These are phyloP conservation scores for Heteractis magnifica DNA, from an alignment of 92 coral and sea anemone species.

Conservation along the genomic window DNA sequence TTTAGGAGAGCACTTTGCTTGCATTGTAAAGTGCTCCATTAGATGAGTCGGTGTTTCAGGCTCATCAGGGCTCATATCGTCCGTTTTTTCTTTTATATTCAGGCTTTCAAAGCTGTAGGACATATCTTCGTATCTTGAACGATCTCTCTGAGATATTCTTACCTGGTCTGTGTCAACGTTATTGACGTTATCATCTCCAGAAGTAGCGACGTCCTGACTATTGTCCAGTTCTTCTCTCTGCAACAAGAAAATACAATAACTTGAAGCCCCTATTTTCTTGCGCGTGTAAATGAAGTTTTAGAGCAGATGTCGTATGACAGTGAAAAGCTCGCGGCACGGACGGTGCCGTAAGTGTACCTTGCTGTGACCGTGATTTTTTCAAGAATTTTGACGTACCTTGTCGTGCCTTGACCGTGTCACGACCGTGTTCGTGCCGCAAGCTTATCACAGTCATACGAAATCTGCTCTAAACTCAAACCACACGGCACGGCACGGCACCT, in stretches of 20 bases:
- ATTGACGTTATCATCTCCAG: background rate
- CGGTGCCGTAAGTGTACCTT: too few relatives aligned
- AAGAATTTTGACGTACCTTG: too few relatives aligned
- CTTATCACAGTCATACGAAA: too few relatives aligned
- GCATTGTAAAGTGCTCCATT: background rate
- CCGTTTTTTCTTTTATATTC: background rate
- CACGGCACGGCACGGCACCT: too few relatives aligned
- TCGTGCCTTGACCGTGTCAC: too few relatives aligned
- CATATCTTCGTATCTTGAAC: slow-evolving; percentile 43
- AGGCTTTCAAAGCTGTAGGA: slow-evolving; percentile 7
- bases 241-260: background rate
- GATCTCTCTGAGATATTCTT: slow-evolving; percentile 6
- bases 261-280: background rate
- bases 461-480: too few relatives aligned
- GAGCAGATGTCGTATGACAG: too few relatives aligned
- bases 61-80: background rate
- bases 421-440: too few relatives aligned
- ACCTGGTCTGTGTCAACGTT: background rate
- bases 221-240: background rate
- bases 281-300: too few relatives aligned
- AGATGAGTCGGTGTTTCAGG: background rate
- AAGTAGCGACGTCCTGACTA: background rate
- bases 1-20: background rate
- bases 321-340: too few relatives aligned
- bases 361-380: too few relatives aligned